Percentiles rank a stretch among this genome's conserved stretches.
These are phyloP conservation scores for Oppia nitens DNA, from an alignment of 1,140 invertebrate species.

Conservation along the genomic window DNA sequence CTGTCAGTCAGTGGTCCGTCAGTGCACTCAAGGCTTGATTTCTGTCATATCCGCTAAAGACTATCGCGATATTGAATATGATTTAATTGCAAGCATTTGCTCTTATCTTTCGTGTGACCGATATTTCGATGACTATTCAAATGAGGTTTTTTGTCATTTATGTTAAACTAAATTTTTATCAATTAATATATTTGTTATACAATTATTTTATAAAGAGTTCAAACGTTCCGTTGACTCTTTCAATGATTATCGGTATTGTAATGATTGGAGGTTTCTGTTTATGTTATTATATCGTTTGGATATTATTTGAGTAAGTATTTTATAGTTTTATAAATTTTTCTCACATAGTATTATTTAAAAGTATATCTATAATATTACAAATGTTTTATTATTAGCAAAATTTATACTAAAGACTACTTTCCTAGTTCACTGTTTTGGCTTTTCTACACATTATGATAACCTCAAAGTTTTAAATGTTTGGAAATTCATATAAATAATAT, in stretches of 20 bases:
- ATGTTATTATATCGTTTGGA: constrained; percentile 77
- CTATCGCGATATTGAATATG: constrained; percentile 69
- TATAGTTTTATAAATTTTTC: no score
- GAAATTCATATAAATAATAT: no score
- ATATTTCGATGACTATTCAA: constrained; percentile 49
- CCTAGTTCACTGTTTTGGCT: no score
- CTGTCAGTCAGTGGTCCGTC: constrained; percentile 39
- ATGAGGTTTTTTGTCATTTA: not conserved
- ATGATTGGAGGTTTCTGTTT: constrained; percentile 59
- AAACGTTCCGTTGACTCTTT: constrained; percentile 55
- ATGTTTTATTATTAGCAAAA: no score
- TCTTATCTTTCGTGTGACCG: constrained; percentile 79
- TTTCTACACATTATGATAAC: no score
- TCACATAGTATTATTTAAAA: no score
- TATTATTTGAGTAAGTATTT: constrained; percentile 53
- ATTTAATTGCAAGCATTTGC: constrained; percentile 67
- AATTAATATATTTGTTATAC: not conserved
- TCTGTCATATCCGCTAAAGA: constrained; percentile 58
- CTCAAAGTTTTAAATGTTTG: no score
- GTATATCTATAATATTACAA: no score
- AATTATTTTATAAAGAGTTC: not conserved
- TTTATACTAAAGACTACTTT: no score
- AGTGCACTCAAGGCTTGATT: constrained; percentile 57
- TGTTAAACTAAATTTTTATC: not conserved
- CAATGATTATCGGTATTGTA: constrained; percentile 52